Base-by-base conservation (phyloP, 2,113 vertebrate species). In the Anhinga anhinga region DNA sequence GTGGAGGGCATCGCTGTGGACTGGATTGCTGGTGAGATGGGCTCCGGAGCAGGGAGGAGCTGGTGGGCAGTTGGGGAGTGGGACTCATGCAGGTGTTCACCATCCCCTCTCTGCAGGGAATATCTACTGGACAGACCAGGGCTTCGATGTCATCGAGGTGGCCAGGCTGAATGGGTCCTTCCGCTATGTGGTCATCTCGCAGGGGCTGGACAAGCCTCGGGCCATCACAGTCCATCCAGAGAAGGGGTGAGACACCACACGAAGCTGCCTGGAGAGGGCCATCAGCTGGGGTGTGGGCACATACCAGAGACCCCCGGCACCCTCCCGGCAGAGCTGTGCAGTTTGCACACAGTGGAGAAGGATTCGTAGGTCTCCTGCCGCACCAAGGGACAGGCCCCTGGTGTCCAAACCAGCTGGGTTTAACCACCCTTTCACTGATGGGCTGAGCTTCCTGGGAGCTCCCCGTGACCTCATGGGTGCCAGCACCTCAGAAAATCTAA, bases 61-160 rank as follows among this genome's bases (percentile, higher is more conserved):
- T 0, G 29, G 8, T 12, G 56, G 5, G 32, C 36, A 2, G 20
- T 3, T 0, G 2, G 12, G 10, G 17, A 36, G 5, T 0, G 0
- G 29, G 23, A 21, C 5, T 79, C 11, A 0, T 1, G 7, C 0
- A 1, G 29, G 36, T 8, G 3, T 7, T 96, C 71, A 78, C 49
- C 0, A 0, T 53, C n/a, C 42, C 36, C 78, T 81, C 55, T 84
- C 65, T n/a, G 72, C 90, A 99, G 99, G 99, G 85, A 99, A 99
- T 96, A 99, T 99, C 97, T 99, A 99, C 97, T 99, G 99, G 99
- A 99, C 99, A 0, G 99, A 99, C 91, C 99, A 99, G 97, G 99
- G 99, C 81, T 99, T 99, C 5, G 99, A 99, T 1, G 99, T 99
- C 71, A 99, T 99, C 7, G 99, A 99, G 95, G 99, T 99, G n/a